phyloP scores from a whole-genome alignment of 1,140 invertebrate genomes.

The Pseudomyrmex gracilis region DNA sequence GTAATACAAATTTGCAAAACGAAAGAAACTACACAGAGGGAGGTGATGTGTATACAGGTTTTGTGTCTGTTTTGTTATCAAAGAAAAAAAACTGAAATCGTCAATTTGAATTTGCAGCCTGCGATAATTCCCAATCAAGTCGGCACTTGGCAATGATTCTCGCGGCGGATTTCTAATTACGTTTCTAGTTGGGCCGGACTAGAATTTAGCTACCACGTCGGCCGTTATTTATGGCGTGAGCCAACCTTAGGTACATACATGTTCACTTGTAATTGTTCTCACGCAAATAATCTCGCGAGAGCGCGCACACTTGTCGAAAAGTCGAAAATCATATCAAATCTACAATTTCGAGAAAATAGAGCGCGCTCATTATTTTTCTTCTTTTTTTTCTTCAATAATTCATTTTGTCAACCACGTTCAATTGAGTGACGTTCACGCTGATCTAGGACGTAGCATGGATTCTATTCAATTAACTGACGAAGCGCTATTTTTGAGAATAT shows the following conservation, averaged over 20 bases:
- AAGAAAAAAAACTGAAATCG: conserved; percentile 25
- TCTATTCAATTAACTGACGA: conserved; percentile 9
- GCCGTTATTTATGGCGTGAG: conserved; percentile 54
- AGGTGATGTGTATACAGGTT: background rate
- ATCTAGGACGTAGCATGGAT: background rate
- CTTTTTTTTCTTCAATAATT: background rate
- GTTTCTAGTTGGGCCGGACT: conserved; percentile 51
- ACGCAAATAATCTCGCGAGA: conserved; percentile 1
- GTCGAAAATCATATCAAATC: conserved; percentile 4
- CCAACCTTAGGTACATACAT: conserved; percentile 42
- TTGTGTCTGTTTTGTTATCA: background rate
- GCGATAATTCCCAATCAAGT: conserved; percentile 45
- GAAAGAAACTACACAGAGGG: background rate
- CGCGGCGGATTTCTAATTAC: conserved; percentile 60
- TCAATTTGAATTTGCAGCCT: conserved; percentile 41
- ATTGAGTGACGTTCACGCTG: too few species aligned
- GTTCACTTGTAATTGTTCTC: conserved; percentile 44
- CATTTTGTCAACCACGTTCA: background rate
- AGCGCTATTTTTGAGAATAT: background rate
- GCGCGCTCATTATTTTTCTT: background rate
- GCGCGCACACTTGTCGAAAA: background rate
- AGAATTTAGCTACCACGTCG: conserved; percentile 50
- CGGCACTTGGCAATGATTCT: conserved; percentile 60
- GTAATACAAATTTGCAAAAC: background rate
- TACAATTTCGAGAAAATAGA: background rate